Conservation (phyloP, 2,888 invertebrate species). For the Ormyrus pomaceus region DNA sequence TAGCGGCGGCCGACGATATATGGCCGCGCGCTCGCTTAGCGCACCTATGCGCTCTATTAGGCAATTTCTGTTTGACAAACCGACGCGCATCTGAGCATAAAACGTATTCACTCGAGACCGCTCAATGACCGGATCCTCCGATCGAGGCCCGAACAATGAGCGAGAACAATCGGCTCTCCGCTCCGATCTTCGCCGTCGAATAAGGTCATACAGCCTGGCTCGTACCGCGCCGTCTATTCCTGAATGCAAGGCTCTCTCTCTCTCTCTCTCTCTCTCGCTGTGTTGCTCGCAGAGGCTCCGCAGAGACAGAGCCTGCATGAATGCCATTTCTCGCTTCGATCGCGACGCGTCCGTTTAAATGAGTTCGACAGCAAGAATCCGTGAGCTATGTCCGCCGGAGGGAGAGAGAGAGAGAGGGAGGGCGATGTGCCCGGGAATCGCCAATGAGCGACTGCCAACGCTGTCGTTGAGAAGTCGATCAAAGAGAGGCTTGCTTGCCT, state of each 20-base stretch:
- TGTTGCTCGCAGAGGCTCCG: neutral
- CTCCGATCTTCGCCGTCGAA: conserved; percentile 8
- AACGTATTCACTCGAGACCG: conserved; percentile 26
- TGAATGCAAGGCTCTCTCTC: neutral
- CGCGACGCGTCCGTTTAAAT: conserved; percentile 18
- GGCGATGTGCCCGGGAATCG: conserved; percentile 1
- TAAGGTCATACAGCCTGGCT: conserved; percentile 2
- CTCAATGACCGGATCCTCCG: conserved; percentile 22
- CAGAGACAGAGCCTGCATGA: neutral
- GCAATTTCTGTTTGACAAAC: conserved; percentile 40
- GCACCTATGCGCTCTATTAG: conserved; percentile 33
- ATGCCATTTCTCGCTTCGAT: neutral
- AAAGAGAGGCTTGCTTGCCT: neutral
- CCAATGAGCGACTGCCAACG: conserved; percentile 5
- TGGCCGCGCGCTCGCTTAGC: neutral
- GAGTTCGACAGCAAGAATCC: conserved; percentile 27
- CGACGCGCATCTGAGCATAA: conserved; percentile 33
- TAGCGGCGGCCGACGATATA: neutral
- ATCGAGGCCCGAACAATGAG: conserved; percentile 7
- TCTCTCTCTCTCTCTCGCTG: no score
- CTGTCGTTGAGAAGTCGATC: neutral
- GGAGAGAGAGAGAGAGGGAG: neutral
- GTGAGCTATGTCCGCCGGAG: conserved; percentile 17
- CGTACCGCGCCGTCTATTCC: neutral
- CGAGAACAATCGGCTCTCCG: conserved; percentile 8